These are phyloP conservation scores for Pantherophis alleghaniensis DNA, from an alignment of 2,797 vertebrate species.

Conservation along the genomic window DNA sequence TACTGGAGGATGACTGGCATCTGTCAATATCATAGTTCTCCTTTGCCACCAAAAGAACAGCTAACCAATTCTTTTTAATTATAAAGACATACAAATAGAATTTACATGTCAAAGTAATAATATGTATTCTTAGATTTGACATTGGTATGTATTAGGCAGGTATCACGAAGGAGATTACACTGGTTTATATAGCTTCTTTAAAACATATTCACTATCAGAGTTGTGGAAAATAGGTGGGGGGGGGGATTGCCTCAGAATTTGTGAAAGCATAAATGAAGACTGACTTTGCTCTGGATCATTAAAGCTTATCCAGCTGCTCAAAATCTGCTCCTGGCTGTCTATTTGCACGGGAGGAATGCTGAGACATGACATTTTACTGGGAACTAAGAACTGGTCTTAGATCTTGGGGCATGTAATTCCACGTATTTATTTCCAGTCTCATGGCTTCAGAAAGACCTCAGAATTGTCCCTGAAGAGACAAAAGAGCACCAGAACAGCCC, in stretches of 20 bases:
- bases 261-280: neutral
- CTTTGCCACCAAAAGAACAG: neutral
- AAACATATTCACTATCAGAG: neutral
- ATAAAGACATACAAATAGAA: neutral
- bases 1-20: neutral
- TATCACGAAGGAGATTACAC: neutral
- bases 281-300: neutral
- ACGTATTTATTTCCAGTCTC: neutral
- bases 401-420: slow-evolving; percentile 1
- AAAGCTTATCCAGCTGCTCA: neutral
- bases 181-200: neutral
- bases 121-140: neutral
- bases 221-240: neutral
- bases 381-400: neutral
- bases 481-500: neutral
- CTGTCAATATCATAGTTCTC: neutral
- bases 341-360: neutral
- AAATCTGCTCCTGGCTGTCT: neutral
- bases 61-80: neutral
- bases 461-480: slow-evolving; percentile 10
- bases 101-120: neutral
- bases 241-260: neutral
- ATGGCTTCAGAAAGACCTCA: neutral
- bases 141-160: neutral
- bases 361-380: neutral